Evolutionary conservation across 2,113 vertebrate species (phyloP).

Genomic region (Gallinago undulata): DNA sequence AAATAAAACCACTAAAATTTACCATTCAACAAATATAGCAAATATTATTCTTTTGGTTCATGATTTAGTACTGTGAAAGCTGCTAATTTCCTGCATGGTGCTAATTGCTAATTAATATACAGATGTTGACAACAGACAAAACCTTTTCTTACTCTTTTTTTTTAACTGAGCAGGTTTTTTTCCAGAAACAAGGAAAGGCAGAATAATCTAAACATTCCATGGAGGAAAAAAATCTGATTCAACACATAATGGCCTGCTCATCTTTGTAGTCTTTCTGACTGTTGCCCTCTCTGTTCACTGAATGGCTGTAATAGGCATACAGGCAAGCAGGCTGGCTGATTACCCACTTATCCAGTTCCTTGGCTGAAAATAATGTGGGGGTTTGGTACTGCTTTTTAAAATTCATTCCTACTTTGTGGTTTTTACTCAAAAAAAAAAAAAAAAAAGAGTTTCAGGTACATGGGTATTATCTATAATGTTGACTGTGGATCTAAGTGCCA

Average conservation of each 20-base stretch:
- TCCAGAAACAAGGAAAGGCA: background rate
- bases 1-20: background rate
- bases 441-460: background rate
- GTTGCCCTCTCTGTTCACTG: background rate
- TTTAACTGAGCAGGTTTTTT: background rate
- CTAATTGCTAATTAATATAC: background rate
- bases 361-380: background rate
- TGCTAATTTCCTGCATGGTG: background rate
- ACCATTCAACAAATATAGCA: background rate
- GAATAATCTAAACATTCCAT: background rate
- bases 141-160: background rate
- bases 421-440: background rate
- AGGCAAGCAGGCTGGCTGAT: background rate
- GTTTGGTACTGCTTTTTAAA: background rate
- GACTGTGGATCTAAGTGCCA: background rate
- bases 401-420: background rate
- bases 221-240: background rate
- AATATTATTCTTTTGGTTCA: background rate
- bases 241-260: background rate
- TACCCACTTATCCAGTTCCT: background rate
- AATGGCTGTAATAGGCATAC: background rate
- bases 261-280: background rate
- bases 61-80: background rate
- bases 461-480: background rate
- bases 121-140: background rate